Evolutionary conservation across 64 coral and sea anemone genomes (phyloP).

Genomic region (Cladopsammia gracilis): DNA sequence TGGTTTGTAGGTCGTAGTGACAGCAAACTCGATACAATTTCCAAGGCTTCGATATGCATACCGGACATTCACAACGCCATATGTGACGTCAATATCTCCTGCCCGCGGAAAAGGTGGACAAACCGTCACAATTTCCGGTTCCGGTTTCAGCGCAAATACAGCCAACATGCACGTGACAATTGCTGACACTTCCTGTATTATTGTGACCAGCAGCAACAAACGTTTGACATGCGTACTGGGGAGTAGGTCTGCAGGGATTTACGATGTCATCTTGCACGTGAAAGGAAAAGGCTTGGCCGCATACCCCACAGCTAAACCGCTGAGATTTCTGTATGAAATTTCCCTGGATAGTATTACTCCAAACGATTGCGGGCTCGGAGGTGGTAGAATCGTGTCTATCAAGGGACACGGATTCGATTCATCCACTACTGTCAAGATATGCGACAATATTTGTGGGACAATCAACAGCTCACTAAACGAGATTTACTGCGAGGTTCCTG

Average conservation of each 20-base stretch:
- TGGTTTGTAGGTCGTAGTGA: conserved; percentile 1
- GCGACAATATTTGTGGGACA: conserved; percentile 43
- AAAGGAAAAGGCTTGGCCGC: conserved; percentile 64
- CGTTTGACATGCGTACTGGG: conserved; percentile 50
- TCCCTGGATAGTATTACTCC: conserved; percentile 19
- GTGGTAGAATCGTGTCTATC: conserved; percentile 53
- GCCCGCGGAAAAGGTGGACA: conserved; percentile 50
- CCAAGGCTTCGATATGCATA: conserved; percentile 61
- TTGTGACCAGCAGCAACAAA: background rate
- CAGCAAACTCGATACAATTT: conserved; percentile 24
- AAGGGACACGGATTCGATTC: conserved; percentile 61
- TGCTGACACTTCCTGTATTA: conserved; percentile 44
- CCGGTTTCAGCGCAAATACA: conserved; percentile 54
- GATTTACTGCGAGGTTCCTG: conserved; percentile 72
- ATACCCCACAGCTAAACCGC: background rate
- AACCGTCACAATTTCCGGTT: conserved; percentile 55
- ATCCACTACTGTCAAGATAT: conserved; percentile 42
- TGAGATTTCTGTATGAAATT: conserved; percentile 49
- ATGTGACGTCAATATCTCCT: conserved; percentile 57
- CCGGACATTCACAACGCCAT: conserved; percentile 54
- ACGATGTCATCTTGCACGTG: conserved; percentile 55
- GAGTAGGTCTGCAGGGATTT: conserved; percentile 34
- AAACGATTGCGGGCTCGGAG: conserved; percentile 58
- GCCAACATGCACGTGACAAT: conserved; percentile 45
- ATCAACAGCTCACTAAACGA: conserved; percentile 10